Evolutionary conservation across 1,140 invertebrate genomes (phyloP), one percentile per base, ranked within the genome.

Genomic region (Drosophila orosa): DNA sequence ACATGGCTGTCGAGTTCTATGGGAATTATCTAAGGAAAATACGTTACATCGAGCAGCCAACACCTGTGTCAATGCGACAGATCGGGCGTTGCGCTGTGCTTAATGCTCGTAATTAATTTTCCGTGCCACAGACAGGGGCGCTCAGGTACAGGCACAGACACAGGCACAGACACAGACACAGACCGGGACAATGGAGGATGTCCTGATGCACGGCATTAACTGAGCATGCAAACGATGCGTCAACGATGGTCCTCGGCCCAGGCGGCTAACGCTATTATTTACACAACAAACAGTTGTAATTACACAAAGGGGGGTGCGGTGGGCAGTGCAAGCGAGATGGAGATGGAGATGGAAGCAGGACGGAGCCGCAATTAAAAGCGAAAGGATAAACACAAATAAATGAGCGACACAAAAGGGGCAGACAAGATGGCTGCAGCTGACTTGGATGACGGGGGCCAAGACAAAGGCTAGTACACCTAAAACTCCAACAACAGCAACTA

Each of bases 321-420:
- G 42, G 42, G 42, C 25, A 29, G 52, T 19, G 52, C 6, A 8
- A 24, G 35, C 1, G 24, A 45, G 13, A 5, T 24, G 50, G 55
- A 55, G 27, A 44, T 17, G 25, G 37, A 39, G 29, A n/a, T 31
- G 52, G 39, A 4, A 56, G 37, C 39, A 27, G 56, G 62, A 76
- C 25, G 61, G 63, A 61, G 80, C 47, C 76, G 78, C 80, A 84
- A 84, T 84, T 84, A 84, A 84, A 84, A 84, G 80, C 72, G 80
- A 80, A 80, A 84, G 81, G 80, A 84, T 84, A 84, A 84, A 84
- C 71, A 84, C 80, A 79, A 84, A 74, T 74, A 73, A 78, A 77
- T 84, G 77, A 80, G 61, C 57, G 67, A 84, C 80, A 84, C 72
- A 76, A 79, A 84, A 84, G 78, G 74, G 80, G 76, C 80, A 63